Conservation (phyloP, 23 tunicate species). For the Clavelina lepadiformis region DNA sequence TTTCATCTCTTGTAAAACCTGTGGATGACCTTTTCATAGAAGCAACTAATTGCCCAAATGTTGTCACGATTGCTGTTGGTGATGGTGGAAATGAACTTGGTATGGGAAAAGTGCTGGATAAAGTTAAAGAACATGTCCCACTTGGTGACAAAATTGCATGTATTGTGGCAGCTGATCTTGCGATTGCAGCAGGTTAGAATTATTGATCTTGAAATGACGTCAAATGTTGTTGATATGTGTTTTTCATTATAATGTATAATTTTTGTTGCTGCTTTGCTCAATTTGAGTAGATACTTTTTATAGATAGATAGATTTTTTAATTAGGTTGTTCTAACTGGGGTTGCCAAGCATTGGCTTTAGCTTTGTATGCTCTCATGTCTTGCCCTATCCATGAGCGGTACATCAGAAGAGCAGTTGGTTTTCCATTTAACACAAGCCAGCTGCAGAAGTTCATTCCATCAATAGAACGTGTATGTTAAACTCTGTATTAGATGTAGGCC, state of each 20-base stretch:
- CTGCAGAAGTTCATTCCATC: conserved; percentile 40
- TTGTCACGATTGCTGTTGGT: conserved; percentile 66
- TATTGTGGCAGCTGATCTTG: conserved; percentile 33
- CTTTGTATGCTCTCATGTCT: conserved; percentile 37
- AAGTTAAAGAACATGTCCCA: conserved; percentile 31
- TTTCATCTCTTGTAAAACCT: conserved; percentile 39
- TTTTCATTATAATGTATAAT: background rate
- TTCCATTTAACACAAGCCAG: conserved; percentile 22
- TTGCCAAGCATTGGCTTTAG: conserved; percentile 55
- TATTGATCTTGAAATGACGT: background rate
- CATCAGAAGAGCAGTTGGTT: conserved; percentile 65
- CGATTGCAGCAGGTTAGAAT: conserved; percentile 66
- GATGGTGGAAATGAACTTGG: conserved; percentile 95
- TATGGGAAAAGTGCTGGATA: conserved; percentile 86
- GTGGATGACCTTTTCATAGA: conserved; percentile 54
- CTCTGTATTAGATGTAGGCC: background rate
- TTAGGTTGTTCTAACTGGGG: conserved; percentile 88
- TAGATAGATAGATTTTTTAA: background rate
- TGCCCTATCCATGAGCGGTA: conserved; percentile 75
- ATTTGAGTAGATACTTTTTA: background rate
- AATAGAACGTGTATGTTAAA: conserved; percentile 35
- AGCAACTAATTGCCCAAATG: conserved; percentile 29
- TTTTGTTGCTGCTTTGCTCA: background rate
- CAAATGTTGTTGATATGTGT: background rate
- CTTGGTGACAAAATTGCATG: conserved; percentile 65